Percentiles rank a stretch among this genome's conserved stretches.
Conservation (phyloP, 2,797 vertebrate genomes). For the Scarus forsteni region DNA sequence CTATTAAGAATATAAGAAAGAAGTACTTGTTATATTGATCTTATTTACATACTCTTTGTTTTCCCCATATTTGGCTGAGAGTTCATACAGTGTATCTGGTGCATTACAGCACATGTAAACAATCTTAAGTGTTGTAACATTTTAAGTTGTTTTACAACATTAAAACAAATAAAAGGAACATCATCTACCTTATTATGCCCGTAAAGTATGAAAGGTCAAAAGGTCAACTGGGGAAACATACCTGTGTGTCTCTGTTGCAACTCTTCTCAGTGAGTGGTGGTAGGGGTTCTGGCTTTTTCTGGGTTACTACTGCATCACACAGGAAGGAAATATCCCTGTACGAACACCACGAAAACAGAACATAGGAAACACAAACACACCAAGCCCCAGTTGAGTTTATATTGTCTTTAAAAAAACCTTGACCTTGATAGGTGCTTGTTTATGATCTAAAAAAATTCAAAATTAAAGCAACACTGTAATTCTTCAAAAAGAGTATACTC, state of each 20-base stretch:
- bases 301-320: slow-evolving; percentile 78
- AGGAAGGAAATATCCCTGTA: slow-evolving; percentile 91
- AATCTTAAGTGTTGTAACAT: no score
- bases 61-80: no score
- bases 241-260: slow-evolving; percentile 48
- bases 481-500: background rate
- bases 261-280: slow-evolving; percentile 68
- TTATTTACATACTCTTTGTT: no score
- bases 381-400: background rate
- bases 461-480: no score
- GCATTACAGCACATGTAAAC: no score
- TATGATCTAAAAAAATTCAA: no score
- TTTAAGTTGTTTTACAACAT: no score
- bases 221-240: slow-evolving; percentile 22
- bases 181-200: no score
- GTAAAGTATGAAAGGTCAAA: background rate
- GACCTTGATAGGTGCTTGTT: background rate
- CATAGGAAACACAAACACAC: background rate
- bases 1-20: no score
- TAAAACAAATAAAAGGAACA: no score
- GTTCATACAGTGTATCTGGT: no score
- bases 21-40: no score
- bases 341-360: background rate
- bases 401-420: background rate
- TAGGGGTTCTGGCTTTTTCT: slow-evolving; percentile 59